Conservation (phyloP, 1,140 invertebrate genomes). For the Ganaspis sp. region DNA sequence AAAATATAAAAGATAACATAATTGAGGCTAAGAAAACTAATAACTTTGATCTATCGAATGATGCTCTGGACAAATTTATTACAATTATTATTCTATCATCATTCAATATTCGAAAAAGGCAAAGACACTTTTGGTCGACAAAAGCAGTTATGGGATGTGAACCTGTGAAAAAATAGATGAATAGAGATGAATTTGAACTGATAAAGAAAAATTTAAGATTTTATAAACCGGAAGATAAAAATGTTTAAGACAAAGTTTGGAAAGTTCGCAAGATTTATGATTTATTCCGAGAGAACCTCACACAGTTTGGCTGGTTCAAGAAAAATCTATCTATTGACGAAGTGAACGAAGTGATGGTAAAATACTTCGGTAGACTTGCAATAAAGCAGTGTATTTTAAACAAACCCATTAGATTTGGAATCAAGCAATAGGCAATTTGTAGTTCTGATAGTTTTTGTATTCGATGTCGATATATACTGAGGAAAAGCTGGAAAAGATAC, state of each 20-base stretch:
- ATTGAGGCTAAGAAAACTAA: slow-evolving; percentile 39
- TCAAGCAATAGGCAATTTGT: slow-evolving; percentile 37
- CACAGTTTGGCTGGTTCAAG: slow-evolving; percentile 37
- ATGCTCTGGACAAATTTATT: slow-evolving; percentile 43
- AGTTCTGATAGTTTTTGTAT: slow-evolving; percentile 27
- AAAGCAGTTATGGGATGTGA: slow-evolving; percentile 36
- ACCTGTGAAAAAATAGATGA: slow-evolving; percentile 36
- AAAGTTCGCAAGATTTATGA: slow-evolving; percentile 43
- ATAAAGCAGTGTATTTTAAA: slow-evolving; percentile 36
- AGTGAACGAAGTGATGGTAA: slow-evolving; percentile 47
- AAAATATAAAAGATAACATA: slow-evolving; percentile 44
- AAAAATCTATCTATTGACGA: slow-evolving; percentile 39
- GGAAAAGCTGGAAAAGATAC: slow-evolving; percentile 8
- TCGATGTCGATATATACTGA: slow-evolving; percentile 37
- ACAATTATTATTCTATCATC: slow-evolving; percentile 38
- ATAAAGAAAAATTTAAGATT: slow-evolving; percentile 42
- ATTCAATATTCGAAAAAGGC: slow-evolving; percentile 37
- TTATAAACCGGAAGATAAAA: slow-evolving; percentile 39
- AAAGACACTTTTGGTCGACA: slow-evolving; percentile 42
- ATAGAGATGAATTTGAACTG: slow-evolving; percentile 38
- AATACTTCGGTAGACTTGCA: slow-evolving; percentile 38
- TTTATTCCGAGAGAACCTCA: slow-evolving; percentile 37
- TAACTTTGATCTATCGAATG: slow-evolving; percentile 32
- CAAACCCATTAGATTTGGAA: slow-evolving; percentile 42
- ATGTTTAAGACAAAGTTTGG: slow-evolving; percentile 42